Base-by-base conservation (phyloP, 2,113 vertebrate genomes). In the Notothenia coriiceps region DNA sequence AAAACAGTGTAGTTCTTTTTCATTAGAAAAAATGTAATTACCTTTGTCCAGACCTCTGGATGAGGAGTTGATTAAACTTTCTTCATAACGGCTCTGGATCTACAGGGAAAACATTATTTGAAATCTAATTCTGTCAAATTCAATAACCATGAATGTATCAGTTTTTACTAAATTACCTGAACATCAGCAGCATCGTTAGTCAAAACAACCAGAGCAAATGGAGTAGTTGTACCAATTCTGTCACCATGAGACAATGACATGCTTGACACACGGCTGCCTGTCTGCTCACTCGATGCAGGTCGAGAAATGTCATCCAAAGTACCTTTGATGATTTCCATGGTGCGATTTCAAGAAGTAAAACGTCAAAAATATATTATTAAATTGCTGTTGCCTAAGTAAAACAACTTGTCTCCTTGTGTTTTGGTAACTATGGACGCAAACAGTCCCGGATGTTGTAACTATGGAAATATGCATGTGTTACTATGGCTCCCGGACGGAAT, bases 251-350 rank as follows among this genome's bases (percentile, higher is more conserved):
- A 59, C 25, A 89, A 35, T 1, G 82, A 61, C 29, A 86, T 66
- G 83, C 76, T 94, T 70, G 96, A 95, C 74, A 83, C 86, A 46
- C 84, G 93, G 86, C 85, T 94, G 0, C 87, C 91, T 54, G 75
- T 73, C 50, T 80, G 87, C 71, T 94, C 96, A 60, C 67, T 91
- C 65, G 93, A 95, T 54, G 93, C 86, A 80, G 96, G 94, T 54
- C 94, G 92, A 74, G 95, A 96, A 86, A 97, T 97, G 64, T 92
- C 84, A 49, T 96, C 96, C 61, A 96, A 85, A 71, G 61, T 95
- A 5, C 95, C 94, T 84, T 85, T 95, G 70, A 90, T 91, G 61
- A 96, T 95, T 93, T 96, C 94, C 96, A 98, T 96, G 5, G 1
- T 67, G 12, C 10, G 15, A 15, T n/a, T 50, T 29, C 6, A 25